Conservation (phyloP, 2,113 vertebrate genomes). For the Piprites chloris region DNA sequence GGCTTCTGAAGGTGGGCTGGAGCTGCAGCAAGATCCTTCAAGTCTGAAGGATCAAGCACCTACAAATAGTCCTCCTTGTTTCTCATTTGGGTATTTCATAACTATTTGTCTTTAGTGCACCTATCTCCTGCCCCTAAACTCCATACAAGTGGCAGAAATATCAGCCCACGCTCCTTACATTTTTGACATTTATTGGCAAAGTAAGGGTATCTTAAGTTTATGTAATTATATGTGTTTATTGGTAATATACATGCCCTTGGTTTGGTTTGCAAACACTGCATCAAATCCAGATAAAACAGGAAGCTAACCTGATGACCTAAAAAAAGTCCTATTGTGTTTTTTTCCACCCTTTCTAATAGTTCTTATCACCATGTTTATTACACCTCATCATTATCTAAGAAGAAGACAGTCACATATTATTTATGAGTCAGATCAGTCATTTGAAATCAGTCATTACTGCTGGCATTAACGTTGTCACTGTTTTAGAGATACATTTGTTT, state of each 20-base stretch:
- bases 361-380: neutral
- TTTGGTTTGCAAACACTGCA: neutral
- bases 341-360: neutral
- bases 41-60: neutral
- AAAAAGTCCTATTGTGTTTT: neutral
- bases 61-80: neutral
- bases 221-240: neutral
- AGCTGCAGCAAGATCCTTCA: neutral
- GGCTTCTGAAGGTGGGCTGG: neutral
- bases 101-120: neutral
- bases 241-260: neutral
- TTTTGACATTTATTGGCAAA: neutral
- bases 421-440: neutral
- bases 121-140: neutral
- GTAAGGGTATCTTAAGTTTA: neutral
- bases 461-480: neutral
- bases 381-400: neutral
- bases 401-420: neutral
- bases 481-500: neutral
- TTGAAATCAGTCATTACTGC: neutral
- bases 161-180: rapidly evolving
- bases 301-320: neutral
- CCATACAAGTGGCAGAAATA: neutral
- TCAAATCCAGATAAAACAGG: neutral
- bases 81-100: neutral